phyloP scores from a whole-genome alignment of 2,113 vertebrate genomes.

The Datnioides undecimradiatus region DNA sequence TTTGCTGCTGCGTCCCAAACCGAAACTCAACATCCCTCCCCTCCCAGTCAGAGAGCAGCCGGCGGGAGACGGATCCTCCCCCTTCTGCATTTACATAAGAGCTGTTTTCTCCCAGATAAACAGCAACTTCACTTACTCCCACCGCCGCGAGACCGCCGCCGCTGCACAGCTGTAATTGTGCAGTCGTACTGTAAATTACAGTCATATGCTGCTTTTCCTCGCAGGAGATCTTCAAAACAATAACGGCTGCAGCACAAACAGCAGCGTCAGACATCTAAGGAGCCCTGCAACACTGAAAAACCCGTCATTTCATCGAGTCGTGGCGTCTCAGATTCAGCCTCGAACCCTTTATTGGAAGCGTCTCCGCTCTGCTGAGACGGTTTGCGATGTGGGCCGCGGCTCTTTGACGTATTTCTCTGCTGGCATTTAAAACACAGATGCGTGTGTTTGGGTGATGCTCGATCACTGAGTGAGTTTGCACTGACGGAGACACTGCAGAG shows the following conservation, averaged over 20 bases:
- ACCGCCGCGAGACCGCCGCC: background rate
- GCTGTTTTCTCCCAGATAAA: constrained; percentile 30
- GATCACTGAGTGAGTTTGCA: background rate
- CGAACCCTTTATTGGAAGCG: background rate
- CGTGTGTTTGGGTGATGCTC: background rate
- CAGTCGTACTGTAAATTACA: constrained; percentile 31
- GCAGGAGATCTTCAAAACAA: constrained; percentile 15
- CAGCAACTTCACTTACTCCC: background rate
- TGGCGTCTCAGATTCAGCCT: background rate
- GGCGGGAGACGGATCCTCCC: constrained; percentile 6
- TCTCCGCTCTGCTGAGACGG: background rate
- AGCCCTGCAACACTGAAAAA: too few relatives aligned
- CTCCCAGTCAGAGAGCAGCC: background rate
- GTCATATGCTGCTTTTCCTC: constrained; percentile 11
- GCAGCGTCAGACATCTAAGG: background rate
- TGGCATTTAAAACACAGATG: background rate
- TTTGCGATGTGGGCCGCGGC: too few relatives aligned
- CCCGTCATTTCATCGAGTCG: background rate
- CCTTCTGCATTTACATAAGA: constrained; percentile 24
- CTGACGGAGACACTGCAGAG: background rate
- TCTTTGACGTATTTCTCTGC: too few relatives aligned
- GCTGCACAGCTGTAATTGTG: constrained; percentile 7
- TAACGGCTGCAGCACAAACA: constrained; percentile 5
- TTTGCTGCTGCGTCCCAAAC: background rate
- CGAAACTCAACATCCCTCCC: background rate